Evolutionary conservation across 2,113 vertebrate genomes (phyloP).

Genomic region (Dipodomys stephensi): DNA sequence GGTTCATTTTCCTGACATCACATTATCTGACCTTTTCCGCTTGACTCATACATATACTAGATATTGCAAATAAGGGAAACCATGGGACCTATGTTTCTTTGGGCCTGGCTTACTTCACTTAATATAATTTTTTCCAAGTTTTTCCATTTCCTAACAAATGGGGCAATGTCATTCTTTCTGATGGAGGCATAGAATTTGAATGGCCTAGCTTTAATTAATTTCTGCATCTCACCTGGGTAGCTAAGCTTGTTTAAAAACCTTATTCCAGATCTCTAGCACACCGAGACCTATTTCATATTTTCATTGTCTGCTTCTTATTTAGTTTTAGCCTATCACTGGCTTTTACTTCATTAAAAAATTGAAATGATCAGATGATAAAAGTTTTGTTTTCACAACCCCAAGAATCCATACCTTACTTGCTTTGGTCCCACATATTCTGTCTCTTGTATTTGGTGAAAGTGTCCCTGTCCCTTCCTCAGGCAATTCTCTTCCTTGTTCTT

Average conservation of each 20-base stretch:
- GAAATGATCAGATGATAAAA: not conserved
- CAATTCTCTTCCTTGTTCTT: not conserved
- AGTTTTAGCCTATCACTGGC: not conserved
- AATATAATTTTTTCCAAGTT: no score
- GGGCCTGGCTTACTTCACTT: no score
- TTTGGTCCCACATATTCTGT: not conserved
- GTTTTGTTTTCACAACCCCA: not conserved
- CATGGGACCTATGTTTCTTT: no score
- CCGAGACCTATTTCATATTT: not conserved
- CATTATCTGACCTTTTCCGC: no score
- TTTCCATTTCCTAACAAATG: no score
- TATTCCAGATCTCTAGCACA: not conserved
- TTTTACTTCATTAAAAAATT: constrained; percentile 29
- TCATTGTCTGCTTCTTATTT: constrained; percentile 8
- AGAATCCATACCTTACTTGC: not conserved
- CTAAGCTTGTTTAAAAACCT: not conserved
- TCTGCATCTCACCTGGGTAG: not conserved
- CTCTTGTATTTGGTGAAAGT: not conserved
- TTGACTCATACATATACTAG: no score
- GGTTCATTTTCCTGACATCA: no score
- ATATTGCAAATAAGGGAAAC: no score
- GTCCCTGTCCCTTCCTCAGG: not conserved
- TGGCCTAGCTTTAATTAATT: no score
- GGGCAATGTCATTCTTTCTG: no score
- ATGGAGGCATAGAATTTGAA: no score